phyloP scores from a whole-genome alignment of 2,113 vertebrate genomes.

The Todiramphus chloris region DNA sequence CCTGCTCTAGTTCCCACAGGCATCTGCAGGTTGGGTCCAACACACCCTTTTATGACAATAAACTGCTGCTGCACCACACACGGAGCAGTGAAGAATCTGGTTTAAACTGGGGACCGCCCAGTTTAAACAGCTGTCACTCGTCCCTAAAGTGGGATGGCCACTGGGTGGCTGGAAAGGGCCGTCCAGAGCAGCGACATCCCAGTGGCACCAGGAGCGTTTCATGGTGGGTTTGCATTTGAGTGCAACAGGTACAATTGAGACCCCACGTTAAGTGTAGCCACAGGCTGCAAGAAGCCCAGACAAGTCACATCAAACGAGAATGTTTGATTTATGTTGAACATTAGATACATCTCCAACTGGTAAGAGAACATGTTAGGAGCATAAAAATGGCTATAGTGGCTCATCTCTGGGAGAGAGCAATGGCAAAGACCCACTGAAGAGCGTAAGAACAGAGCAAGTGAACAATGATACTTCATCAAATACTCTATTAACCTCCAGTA shows the following conservation, averaged over 20 bases:
- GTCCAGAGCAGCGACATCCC: neutral
- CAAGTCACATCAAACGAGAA: neutral
- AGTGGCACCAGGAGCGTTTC: rapidly evolving
- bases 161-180: neutral
- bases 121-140: neutral
- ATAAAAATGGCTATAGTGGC: neutral
- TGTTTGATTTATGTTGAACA: neutral
- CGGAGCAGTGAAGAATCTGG: rapidly evolving
- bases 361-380: neutral
- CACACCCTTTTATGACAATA: neutral
- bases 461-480: conserved; percentile 37
- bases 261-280: neutral
- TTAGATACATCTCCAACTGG: neutral
- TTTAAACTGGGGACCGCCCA: rapidly evolving
- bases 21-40: rapidly evolving
- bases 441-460: neutral
- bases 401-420: neutral
- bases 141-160: rapidly evolving
- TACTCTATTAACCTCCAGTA: conserved; percentile 54
- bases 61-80: neutral
- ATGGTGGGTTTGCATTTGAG: neutral
- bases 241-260: neutral
- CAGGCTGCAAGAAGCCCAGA: neutral
- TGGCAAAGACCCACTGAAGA: neutral
- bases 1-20: neutral